Conservation (phyloP, 92 coral and sea anemone genomes). For the Plumapathes pennacea region DNA sequence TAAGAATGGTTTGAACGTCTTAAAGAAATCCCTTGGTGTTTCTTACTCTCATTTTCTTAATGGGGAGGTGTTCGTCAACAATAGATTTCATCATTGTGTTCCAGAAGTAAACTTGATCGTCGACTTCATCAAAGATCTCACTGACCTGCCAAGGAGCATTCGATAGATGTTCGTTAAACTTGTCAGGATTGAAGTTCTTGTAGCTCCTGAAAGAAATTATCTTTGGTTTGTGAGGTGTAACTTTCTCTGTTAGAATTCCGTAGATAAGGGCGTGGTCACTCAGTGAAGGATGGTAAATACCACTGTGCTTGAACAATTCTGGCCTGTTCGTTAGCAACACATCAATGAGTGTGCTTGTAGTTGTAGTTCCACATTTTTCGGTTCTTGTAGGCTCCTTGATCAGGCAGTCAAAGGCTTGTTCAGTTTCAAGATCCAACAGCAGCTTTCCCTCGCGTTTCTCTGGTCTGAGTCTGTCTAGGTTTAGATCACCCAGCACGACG, state of each 20-base stretch:
- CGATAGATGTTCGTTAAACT: constrained; percentile 7
- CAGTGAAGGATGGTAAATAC: constrained; percentile 5
- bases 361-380: constrained; percentile 11
- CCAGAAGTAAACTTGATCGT: constrained; percentile 17
- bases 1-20: constrained; percentile 44
- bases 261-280: constrained; percentile 20
- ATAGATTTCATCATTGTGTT: constrained; percentile 3
- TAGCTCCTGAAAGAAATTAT: neutral
- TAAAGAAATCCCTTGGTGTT: constrained; percentile 41
- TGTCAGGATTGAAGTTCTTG: constrained; percentile 3
- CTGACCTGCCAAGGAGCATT: constrained; percentile 27
- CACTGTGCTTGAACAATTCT: constrained; percentile 3
- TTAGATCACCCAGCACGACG: constrained; percentile 40
- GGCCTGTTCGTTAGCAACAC: constrained; percentile 13
- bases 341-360: neutral
- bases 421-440: constrained; percentile 42
- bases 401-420: constrained; percentile 33
- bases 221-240: constrained; percentile 24
- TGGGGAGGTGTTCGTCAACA: constrained; percentile 9
- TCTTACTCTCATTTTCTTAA: constrained; percentile 4
- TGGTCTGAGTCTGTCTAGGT: constrained; percentile 39
- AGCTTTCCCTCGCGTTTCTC: constrained; percentile 36
- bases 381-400: constrained; percentile 22
- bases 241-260: constrained; percentile 11
- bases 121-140: constrained; percentile 12